These are phyloP conservation scores for Tetrapedia diversipes DNA, from an alignment of 2,888 invertebrate genomes.

Conservation along the genomic window DNA sequence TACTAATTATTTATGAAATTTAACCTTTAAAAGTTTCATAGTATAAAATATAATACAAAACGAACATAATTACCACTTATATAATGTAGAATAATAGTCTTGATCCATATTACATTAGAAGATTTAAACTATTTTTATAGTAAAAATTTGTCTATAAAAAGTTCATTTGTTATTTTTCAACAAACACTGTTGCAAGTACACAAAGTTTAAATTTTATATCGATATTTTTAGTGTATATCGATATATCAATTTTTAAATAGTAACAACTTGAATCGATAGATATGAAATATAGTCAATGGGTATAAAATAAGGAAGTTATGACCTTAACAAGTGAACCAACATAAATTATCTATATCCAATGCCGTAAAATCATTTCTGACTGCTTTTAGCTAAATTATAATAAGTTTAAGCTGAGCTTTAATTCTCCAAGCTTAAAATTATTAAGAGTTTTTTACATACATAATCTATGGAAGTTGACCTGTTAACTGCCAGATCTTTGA, in stretches of 20 bases:
- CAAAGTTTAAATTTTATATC: slow-evolving; percentile 29
- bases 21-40: slow-evolving; percentile 5
- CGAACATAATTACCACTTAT: slow-evolving; percentile 75
- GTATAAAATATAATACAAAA: not conserved
- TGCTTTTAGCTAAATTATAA: too few species aligned
- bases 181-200: slow-evolving; percentile 23
- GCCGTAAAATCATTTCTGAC: too few species aligned
- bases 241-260: not conserved
- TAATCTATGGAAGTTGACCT: too few species aligned
- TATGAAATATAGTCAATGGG: not conserved
- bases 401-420: too few species aligned
- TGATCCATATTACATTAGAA: slow-evolving; percentile 70
- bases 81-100: slow-evolving; percentile 77
- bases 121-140: not conserved
- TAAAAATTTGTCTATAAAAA: not conserved
- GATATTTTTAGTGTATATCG: not conserved
- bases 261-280: not conserved
- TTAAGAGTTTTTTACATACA: too few species aligned
- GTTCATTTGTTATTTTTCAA: not conserved
- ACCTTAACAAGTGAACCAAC: too few species aligned
- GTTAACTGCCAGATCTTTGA: too few species aligned
- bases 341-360: too few species aligned
- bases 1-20: not conserved
- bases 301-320: too few species aligned
- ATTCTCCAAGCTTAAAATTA: too few species aligned